Percentiles rank a stretch among this genome's conserved stretches.
Conservation (phyloP, 2,888 invertebrate species). For the Pseudanteris insignis region DNA sequence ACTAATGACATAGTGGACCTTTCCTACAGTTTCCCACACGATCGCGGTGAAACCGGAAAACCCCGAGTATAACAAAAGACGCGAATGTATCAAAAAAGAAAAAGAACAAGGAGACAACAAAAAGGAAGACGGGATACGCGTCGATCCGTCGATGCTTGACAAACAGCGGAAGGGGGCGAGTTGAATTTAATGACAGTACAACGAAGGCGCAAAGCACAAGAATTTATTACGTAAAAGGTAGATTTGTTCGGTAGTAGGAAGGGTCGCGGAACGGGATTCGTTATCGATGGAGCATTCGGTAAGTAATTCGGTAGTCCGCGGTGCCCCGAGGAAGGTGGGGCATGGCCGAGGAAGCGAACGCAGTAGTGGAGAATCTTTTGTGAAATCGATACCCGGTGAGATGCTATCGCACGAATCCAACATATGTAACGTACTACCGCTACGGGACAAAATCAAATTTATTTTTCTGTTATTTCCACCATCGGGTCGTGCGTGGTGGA, state of each 20-base stretch:
- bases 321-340: slow-evolving; percentile 48
- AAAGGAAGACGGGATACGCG: too few relatives aligned
- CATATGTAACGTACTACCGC: slow-evolving; percentile 66
- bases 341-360: slow-evolving; percentile 39
- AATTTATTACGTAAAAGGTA: neutral
- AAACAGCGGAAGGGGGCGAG: neutral
- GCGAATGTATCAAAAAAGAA: too few relatives aligned
- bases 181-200: neutral
- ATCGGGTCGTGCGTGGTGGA: too few relatives aligned
- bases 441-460: slow-evolving; percentile 59
- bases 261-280: slow-evolving; percentile 3
- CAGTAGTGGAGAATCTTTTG: slow-evolving; percentile 54
- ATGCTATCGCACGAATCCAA: slow-evolving; percentile 63
- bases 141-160: too few relatives aligned
- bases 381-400: slow-evolving; percentile 65
- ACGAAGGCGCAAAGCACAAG: neutral
- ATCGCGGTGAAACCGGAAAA: too few relatives aligned
- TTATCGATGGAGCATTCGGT: slow-evolving; percentile 48
- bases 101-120: too few relatives aligned
- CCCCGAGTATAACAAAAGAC: too few relatives aligned
- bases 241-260: too few relatives aligned
- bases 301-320: slow-evolving; percentile 54
- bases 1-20: too few relatives aligned
- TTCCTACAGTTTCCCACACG: too few relatives aligned
- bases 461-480: slow-evolving; percentile 51